Evolutionary conservation across 2,797 vertebrate genomes (phyloP).

Genomic region (Macropus fuliginosus): DNA sequence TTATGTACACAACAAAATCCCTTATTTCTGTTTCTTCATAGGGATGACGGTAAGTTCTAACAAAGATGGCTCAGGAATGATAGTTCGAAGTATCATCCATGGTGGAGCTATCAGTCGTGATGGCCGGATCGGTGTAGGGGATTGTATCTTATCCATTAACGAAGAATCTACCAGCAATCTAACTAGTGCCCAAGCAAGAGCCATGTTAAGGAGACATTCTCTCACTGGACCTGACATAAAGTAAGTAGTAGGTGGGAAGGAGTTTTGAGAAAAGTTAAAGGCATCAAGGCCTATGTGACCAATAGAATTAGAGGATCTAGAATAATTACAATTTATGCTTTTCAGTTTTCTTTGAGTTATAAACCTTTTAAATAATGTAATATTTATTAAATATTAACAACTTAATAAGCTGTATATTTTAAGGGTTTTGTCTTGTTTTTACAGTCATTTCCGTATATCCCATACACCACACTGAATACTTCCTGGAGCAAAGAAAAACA

Average conservation of each 20-base stretch:
- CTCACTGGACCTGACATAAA: conserved; percentile 95
- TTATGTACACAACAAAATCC: not conserved
- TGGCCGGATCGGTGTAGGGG: conserved; percentile 93
- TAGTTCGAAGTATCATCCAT: conserved; percentile 95
- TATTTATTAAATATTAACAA: conserved; percentile 25
- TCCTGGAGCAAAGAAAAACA: not conserved
- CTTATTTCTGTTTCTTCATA: conserved; percentile 72
- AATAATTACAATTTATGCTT: not conserved
- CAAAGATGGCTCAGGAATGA: conserved; percentile 95
- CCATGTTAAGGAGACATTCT: conserved; percentile 95
- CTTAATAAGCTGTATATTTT: conserved; percentile 4
- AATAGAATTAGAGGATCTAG: conserved; percentile 46
- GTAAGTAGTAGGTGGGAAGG: conserved; percentile 83
- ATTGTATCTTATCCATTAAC: conserved; percentile 96
- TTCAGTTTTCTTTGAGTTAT: conserved; percentile 26
- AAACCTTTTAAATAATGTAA: not conserved
- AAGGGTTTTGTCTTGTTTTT: conserved; percentile 19
- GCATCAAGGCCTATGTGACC: not conserved
- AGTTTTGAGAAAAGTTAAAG: conserved; percentile 9
- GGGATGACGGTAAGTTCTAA: conserved; percentile 97
- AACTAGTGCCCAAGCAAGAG: conserved; percentile 94
- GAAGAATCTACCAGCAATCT: conserved; percentile 92
- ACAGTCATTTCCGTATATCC: not conserved
- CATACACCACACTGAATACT: not conserved
- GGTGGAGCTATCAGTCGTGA: conserved; percentile 96